Evolutionary conservation across 2,888 invertebrate genomes (phyloP).

Genomic region (Thecocarcelia acutangulata): DNA sequence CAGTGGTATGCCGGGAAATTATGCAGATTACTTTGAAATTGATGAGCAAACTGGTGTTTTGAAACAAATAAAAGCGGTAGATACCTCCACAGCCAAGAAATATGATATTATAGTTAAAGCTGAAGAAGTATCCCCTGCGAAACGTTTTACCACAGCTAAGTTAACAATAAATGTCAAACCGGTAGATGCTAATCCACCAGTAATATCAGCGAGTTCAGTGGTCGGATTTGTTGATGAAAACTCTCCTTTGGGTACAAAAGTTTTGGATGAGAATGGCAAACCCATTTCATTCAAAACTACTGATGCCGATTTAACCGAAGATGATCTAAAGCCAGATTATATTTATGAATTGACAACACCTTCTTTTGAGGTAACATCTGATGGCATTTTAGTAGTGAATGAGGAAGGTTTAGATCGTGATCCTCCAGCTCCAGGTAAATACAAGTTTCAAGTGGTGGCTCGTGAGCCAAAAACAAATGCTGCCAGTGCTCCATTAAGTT

Average conservation of each 20-base stretch:
- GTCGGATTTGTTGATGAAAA: constrained; percentile 93
- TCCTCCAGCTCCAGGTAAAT: constrained; percentile 91
- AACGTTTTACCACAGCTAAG: constrained; percentile 91
- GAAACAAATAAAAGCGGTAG: constrained; percentile 90
- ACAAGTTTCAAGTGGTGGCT: constrained; percentile 94
- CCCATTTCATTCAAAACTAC: constrained; percentile 89
- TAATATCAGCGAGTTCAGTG: constrained; percentile 86
- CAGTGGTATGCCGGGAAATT: constrained; percentile 89
- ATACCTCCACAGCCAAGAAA: constrained; percentile 89
- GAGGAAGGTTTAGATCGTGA: constrained; percentile 93
- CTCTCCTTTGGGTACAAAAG: constrained; percentile 91
- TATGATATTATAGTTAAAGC: constrained; percentile 93
- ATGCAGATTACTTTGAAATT: constrained; percentile 91
- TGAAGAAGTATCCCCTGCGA: constrained; percentile 90
- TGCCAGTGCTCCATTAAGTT: constrained; percentile 90
- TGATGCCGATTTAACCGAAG: constrained; percentile 92
- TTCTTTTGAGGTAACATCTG: constrained; percentile 89
- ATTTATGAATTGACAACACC: constrained; percentile 92
- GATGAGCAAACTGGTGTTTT: constrained; percentile 90
- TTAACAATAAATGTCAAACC: constrained; percentile 91
- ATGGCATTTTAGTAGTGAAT: constrained; percentile 89
- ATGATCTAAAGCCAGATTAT: constrained; percentile 90
- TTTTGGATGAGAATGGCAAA: constrained; percentile 85
- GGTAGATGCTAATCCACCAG: constrained; percentile 92
- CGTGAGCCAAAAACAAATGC: constrained; percentile 89